Conservation (phyloP, 2,888 invertebrate genomes). For the Tetheella fluctuosa region DNA sequence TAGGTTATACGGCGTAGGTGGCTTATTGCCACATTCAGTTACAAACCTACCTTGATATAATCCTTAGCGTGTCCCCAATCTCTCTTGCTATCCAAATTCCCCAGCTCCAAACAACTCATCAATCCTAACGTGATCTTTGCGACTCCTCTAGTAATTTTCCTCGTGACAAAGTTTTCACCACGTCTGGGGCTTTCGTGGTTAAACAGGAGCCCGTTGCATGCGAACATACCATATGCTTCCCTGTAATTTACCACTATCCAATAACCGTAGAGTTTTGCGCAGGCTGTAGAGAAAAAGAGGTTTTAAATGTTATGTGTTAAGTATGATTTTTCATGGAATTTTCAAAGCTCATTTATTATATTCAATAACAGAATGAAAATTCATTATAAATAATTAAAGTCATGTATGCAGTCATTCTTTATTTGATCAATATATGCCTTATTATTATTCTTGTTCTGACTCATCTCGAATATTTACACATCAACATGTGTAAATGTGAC, state of each 20-base stretch:
- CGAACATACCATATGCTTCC: conserved; percentile 97
- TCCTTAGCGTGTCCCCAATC: conserved; percentile 99
- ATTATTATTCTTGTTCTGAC: too few species aligned
- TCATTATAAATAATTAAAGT: too few species aligned
- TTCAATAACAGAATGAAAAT: too few species aligned
- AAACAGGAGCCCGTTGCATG: conserved; percentile 97
- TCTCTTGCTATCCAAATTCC: conserved; percentile 96
- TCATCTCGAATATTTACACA: too few species aligned
- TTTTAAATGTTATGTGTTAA: background rate
- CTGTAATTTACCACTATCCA: conserved; percentile 98
- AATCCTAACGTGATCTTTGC: conserved; percentile 97
- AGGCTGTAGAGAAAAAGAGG: conserved; percentile 84
- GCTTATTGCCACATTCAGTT: too few species aligned
- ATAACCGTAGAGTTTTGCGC: conserved; percentile 97
- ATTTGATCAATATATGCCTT: too few species aligned
- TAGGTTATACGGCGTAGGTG: too few species aligned
- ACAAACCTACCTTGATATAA: conserved; percentile 91
- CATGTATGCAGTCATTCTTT: too few species aligned
- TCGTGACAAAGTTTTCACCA: conserved; percentile 99
- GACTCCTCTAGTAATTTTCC: conserved; percentile 98
- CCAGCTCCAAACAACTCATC: conserved; percentile 93
- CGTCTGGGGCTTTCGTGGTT: conserved; percentile 98
- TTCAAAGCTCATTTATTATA: too few species aligned
- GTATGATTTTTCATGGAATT: too few species aligned
- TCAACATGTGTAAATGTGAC: too few species aligned